These are phyloP conservation scores for Aricia agestis DNA, from an alignment of 1,140 invertebrate genomes.

Conservation along the genomic window DNA sequence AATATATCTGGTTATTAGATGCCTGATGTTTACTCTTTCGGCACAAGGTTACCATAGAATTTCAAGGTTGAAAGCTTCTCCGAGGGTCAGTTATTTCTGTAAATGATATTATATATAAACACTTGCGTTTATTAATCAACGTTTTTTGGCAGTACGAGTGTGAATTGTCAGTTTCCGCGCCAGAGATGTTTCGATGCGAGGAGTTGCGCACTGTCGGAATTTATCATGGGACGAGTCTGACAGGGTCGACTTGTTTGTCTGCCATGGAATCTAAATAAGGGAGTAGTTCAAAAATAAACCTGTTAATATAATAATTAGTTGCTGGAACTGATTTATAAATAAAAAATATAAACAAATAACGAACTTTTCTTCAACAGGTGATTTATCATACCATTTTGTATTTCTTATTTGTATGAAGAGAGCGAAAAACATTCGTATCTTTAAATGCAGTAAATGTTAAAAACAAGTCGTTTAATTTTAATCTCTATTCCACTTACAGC, in stretches of 20 bases:
- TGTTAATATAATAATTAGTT: background rate
- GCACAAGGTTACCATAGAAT: background rate
- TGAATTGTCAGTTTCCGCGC: background rate
- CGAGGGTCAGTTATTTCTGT: background rate
- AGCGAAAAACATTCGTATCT: background rate
- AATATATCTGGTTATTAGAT: no score
- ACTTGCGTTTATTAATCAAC: background rate
- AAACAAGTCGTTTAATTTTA: slow-evolving; percentile 4
- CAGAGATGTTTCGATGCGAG: background rate
- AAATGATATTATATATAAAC: background rate
- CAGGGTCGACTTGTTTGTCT: no score
- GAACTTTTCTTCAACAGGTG: no score
- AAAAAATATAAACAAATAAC: no score
- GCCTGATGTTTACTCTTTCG: no score
- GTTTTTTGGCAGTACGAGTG: background rate
- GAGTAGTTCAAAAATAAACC: background rate
- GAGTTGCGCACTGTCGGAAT: background rate
- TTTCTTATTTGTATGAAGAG: no score
- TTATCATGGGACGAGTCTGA: background rate
- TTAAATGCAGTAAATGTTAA: background rate
- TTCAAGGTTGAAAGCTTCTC: background rate
- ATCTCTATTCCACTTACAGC: slow-evolving; percentile 7
- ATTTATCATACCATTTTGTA: no score
- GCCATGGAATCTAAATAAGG: background rate
- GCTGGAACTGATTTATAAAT: no score